Percentiles rank a stretch among this genome's conserved stretches.
Conservation (phyloP, 2,797 vertebrate species). For the Sebastes taczanowskii region DNA sequence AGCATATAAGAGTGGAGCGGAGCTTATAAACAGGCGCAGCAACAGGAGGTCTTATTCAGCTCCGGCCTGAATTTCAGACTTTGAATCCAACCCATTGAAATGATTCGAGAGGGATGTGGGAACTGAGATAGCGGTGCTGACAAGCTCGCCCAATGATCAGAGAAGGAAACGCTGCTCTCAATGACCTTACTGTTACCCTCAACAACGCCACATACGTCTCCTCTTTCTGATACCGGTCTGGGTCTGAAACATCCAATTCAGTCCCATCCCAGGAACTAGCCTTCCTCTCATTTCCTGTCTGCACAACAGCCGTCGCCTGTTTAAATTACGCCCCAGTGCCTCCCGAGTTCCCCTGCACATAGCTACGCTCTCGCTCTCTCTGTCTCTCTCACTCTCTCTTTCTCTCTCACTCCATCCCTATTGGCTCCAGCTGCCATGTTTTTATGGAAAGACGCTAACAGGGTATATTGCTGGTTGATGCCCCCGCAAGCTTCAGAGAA, state of each 20-base stretch:
- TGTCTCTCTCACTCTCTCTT: constrained; percentile 15
- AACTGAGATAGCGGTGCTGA: constrained; percentile 78
- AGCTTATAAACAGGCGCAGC: constrained; percentile 73
- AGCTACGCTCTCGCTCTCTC: constrained; percentile 40
- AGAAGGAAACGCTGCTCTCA: constrained; percentile 85
- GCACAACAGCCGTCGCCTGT: constrained; percentile 94
- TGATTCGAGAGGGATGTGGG: constrained; percentile 81
- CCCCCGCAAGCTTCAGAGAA: constrained; percentile 76
- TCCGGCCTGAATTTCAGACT: constrained; percentile 74
- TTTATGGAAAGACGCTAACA: constrained; percentile 85
- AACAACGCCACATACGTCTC: constrained; percentile 84
- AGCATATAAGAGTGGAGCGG: constrained; percentile 62
- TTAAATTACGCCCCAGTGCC: constrained; percentile 95
- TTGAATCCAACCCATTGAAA: constrained; percentile 82
- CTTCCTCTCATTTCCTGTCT: constrained; percentile 99
- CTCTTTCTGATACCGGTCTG: constrained; percentile 93
- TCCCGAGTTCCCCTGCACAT: constrained; percentile 80
- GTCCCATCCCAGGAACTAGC: constrained; percentile 94
- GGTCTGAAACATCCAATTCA: constrained; percentile 95
- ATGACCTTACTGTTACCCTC: constrained; percentile 98
- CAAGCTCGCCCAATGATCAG: constrained; percentile 77
- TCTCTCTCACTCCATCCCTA: constrained; percentile 23
- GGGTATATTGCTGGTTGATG: constrained; percentile 86
- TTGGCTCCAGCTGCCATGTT: constrained; percentile 62
- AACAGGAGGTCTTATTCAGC: constrained; percentile 79